Conservation (phyloP, 2,113 vertebrate genomes). For the Myrmecobius fasciatus region DNA sequence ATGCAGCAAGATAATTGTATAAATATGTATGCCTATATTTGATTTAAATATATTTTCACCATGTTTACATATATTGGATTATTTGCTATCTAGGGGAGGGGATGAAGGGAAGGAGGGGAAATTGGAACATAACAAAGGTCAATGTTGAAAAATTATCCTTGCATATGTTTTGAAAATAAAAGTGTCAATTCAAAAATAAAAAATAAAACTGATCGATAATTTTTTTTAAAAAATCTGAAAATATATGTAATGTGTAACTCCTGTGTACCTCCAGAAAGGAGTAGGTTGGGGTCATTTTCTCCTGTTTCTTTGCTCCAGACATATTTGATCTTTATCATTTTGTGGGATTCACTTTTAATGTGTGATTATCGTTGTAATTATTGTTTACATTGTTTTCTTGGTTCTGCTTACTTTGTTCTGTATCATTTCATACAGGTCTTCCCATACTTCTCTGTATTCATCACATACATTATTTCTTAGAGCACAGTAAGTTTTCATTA, state of each 20-base stretch:
- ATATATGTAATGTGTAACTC: not conserved
- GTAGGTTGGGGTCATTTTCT: not conserved
- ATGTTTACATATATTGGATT: too few relatives aligned
- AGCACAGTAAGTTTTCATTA: not conserved
- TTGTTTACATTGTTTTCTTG: not conserved
- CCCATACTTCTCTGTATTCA: not conserved
- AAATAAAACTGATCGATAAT: too few relatives aligned
- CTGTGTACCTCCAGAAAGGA: not conserved
- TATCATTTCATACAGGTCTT: not conserved
- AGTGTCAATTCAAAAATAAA: too few relatives aligned
- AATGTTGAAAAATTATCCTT: too few relatives aligned
- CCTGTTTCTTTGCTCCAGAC: not conserved
- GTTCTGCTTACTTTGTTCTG: not conserved
- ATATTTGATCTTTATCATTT: not conserved
- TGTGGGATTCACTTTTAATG: not conserved
- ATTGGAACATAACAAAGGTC: too few relatives aligned
- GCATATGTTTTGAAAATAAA: too few relatives aligned
- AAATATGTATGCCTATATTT: too few relatives aligned
- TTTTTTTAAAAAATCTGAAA: not conserved
- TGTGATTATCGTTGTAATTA: not conserved
- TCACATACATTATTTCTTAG: not conserved
- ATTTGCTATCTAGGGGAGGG: too few relatives aligned
- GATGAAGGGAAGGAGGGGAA: too few relatives aligned
- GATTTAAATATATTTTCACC: too few relatives aligned
- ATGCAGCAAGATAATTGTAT: too few relatives aligned